Evolutionary conservation across 2,113 vertebrate genomes (phyloP).

Genomic region (Meriones unguiculatus): DNA sequence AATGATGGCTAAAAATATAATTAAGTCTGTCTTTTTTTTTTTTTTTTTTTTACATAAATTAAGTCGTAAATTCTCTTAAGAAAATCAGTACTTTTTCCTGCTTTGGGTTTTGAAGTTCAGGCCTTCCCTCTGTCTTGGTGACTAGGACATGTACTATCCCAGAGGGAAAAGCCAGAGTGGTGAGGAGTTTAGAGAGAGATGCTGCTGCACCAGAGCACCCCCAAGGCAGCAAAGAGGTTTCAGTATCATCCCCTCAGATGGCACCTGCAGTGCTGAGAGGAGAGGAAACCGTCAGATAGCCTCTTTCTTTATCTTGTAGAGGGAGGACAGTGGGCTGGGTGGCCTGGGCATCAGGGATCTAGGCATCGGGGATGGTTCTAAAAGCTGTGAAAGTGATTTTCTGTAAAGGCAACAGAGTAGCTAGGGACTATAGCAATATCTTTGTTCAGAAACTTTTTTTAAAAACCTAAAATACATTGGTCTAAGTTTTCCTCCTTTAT

Average conservation of each 20-base stretch:
- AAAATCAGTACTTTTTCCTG: neutral
- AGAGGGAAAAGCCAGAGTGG: neutral
- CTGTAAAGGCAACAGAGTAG: neutral
- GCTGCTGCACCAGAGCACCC: neutral
- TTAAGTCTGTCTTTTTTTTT: neutral
- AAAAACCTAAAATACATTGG: neutral
- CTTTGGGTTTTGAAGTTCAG: neutral
- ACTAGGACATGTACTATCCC: neutral
- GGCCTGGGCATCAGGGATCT: neutral
- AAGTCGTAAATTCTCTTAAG: neutral
- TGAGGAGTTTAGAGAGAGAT: neutral
- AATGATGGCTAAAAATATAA: conserved; percentile 12
- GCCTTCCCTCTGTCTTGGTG: neutral
- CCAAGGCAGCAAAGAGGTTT: neutral
- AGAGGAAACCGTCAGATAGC: neutral
- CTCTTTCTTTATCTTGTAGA: neutral
- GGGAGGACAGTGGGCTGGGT: neutral
- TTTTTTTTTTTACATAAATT: neutral
- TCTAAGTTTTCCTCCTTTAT: neutral
- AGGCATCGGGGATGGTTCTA: neutral
- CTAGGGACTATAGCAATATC: neutral
- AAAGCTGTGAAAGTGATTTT: neutral
- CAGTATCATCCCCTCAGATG: neutral
- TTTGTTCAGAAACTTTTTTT: conserved; percentile 29
- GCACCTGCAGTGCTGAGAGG: neutral